Conservation (phyloP, 2,888 invertebrate species). For the Mayetiola destructor region DNA sequence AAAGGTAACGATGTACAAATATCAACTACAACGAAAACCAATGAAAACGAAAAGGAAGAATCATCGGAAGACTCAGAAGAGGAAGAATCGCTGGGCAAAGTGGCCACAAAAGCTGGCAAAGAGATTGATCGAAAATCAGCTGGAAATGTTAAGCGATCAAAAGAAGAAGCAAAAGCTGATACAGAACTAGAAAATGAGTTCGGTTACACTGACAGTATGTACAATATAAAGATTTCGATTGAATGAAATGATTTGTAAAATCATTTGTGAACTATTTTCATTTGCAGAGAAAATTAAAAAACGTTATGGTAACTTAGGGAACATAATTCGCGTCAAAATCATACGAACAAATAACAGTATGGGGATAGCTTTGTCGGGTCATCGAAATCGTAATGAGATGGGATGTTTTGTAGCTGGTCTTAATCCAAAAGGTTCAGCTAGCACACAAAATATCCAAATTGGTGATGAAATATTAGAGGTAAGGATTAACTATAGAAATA, state of each 20-base stretch:
- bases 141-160: slow-evolving; percentile 62
- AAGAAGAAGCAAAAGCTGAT: slow-evolving; percentile 64
- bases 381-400: slow-evolving; percentile 86
- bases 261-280: slow-evolving; percentile 13
- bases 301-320: slow-evolving; percentile 71
- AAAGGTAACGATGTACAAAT: slow-evolving; percentile 8
- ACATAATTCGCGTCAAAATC: slow-evolving; percentile 48
- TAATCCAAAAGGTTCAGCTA: slow-evolving; percentile 71
- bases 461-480: slow-evolving; percentile 95
- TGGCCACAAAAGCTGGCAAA: slow-evolving; percentile 57
- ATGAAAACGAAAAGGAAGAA: slow-evolving; percentile 12
- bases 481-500: slow-evolving; percentile 19
- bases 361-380: slow-evolving; percentile 87
- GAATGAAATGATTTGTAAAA: not conserved
- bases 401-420: slow-evolving; percentile 94
- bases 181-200: slow-evolving; percentile 79
- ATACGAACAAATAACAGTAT: slow-evolving; percentile 64
- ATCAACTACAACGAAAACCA: slow-evolving; percentile 5
- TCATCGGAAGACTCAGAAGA: slow-evolving; percentile 15
- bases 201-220: slow-evolving; percentile 87
- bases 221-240: not conserved
- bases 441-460: slow-evolving; percentile 59
- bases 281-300: slow-evolving; percentile 78
- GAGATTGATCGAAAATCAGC: slow-evolving; percentile 86
- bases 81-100: slow-evolving; percentile 57